Conservation (phyloP, 2,888 invertebrate species). For the Melinaea marsaeus region DNA sequence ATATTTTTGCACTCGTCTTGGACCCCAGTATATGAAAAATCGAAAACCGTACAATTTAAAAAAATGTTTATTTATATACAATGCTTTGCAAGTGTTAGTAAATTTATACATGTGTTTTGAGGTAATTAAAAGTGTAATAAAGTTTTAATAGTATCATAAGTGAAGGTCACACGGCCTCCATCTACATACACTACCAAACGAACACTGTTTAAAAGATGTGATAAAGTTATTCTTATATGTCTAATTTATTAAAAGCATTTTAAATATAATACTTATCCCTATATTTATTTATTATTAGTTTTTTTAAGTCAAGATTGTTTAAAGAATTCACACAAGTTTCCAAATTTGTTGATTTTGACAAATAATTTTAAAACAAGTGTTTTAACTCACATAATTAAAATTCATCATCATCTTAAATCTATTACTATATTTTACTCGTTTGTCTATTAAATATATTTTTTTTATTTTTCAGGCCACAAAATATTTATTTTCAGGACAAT, state of each 20-base stretch:
- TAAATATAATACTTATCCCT: too few relatives aligned
- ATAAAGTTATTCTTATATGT: too few relatives aligned
- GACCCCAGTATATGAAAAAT: conserved; percentile 84
- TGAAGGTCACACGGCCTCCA: background rate
- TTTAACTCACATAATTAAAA: too few relatives aligned
- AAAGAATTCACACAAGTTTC: too few relatives aligned
- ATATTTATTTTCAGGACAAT: conserved; percentile 22
- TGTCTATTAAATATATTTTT: too few relatives aligned
- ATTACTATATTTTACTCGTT: background rate
- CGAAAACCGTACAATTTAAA: conserved; percentile 81
- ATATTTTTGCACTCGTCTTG: conserved; percentile 82
- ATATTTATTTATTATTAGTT: too few relatives aligned
- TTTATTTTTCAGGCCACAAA: conserved; percentile 23
- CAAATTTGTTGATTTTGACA: too few relatives aligned
- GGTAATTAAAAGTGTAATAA: conserved; percentile 31
- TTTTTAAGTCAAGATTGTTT: too few relatives aligned
- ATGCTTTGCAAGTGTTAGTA: conserved; percentile 80
- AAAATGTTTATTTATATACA: conserved; percentile 81
- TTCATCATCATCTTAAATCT: background rate
- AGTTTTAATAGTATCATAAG: background rate
- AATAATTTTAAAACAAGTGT: too few relatives aligned
- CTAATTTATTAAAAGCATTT: too few relatives aligned
- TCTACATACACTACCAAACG: too few relatives aligned
- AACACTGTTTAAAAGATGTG: too few relatives aligned
- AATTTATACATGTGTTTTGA: conserved; percentile 35